Evolutionary conservation across 2,888 invertebrate species (phyloP), one percentile per base, ranked within the genome.

Genomic region (Megaustenia siamemsis): DNA sequence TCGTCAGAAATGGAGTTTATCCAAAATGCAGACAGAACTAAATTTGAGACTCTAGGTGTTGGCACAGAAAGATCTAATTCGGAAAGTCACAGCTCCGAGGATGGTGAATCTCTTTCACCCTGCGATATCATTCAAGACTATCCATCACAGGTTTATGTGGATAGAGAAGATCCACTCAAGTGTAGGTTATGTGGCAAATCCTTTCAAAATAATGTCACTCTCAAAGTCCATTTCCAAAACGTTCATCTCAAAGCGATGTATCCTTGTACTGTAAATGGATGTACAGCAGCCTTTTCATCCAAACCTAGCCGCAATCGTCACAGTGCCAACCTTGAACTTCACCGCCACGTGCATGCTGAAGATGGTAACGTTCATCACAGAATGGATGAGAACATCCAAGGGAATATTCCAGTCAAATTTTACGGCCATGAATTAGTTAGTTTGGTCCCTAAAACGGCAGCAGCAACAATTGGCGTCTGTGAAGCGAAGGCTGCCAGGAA

Each of bases 201-300:
- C 92, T 98, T 98, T 94, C 97, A 97, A 94, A 98, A 98, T 93
- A 97, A 97, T 91, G 98, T 98, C 93, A 97, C 97, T 78, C 96
- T 98, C 43, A 98, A 98, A 94, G 97, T 97, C 1, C 99, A 99
- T 94, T 98, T 98, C 94, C 98, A 98, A 95, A 98, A 97, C 94
- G 97, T 97, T 18, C 98, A 99, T 94, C 96, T 98, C 82, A 98
- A 98, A 94, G 94, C 98, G 86, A 97, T 98, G 97, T 98, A 98
- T 94, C 97, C 97, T 93, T 99, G 98, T 94, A 97, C 96, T 91
- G 96, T 98, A 6, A 98, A 98, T 89, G 98, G 98, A 0, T 99
- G 98, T 94, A 97, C 97, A 94, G 98, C 98, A 0, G 97, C 98
- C 0, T 99, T 98, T 93, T 97, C 98, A 10, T 98, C 98, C 0